Percentiles rank a stretch among this genome's conserved stretches.
phyloP scores from a whole-genome alignment of 1,140 invertebrate genomes.

The Saccostrea echinata region DNA sequence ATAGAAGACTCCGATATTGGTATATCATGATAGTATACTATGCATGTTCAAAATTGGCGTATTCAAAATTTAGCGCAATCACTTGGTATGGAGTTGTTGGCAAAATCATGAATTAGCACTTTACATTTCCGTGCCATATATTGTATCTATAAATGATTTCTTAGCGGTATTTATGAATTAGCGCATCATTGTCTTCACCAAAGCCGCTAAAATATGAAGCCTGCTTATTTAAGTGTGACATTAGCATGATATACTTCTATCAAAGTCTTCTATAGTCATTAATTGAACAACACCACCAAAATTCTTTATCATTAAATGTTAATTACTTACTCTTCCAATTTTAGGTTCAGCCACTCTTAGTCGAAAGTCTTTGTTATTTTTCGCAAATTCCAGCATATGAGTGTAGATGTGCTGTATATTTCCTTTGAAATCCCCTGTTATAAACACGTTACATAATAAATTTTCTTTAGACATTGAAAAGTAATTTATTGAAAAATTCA shows the following conservation, averaged over 20 bases:
- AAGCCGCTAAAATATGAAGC: no score
- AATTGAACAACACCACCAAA: background rate
- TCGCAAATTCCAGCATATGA: constrained; percentile 78
- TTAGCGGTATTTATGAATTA: no score
- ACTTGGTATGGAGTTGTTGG: no score
- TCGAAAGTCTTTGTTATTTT: constrained; percentile 76
- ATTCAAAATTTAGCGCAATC: no score
- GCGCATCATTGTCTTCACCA: no score
- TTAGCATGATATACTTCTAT: background rate
- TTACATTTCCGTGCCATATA: no score
- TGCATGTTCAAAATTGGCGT: no score
- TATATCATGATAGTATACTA: no score
- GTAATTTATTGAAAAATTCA: background rate
- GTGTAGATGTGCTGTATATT: constrained; percentile 79
- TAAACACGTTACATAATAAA: background rate
- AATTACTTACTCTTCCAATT: constrained; percentile 75
- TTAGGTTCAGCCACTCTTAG: constrained; percentile 75
- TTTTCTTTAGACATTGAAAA: background rate
- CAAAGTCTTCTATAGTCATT: background rate
- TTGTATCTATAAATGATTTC: no score
- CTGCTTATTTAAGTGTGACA: no score
- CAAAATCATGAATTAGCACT: no score
- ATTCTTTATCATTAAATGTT: background rate
- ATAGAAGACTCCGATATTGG: no score
- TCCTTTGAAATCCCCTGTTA: constrained; percentile 77